Evolutionary conservation across 2,113 vertebrate genomes (phyloP).

Genomic region (Tauraco erythrolophus): DNA sequence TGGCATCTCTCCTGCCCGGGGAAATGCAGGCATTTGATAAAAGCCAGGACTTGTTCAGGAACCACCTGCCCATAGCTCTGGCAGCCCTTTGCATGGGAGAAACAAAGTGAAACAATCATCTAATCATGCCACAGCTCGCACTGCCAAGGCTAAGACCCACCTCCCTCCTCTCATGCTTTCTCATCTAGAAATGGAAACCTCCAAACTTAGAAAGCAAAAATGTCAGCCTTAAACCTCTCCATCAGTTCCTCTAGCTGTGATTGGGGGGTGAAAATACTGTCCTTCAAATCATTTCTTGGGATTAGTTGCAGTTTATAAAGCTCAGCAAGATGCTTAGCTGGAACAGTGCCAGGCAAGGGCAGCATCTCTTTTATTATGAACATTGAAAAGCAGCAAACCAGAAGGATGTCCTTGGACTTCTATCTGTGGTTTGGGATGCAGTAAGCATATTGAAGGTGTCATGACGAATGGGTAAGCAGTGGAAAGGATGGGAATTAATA

Average conservation of each 20-base stretch:
- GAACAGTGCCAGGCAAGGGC: not conserved
- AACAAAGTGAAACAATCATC: not conserved
- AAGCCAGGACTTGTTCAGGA: not conserved
- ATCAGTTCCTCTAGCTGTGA: not conserved
- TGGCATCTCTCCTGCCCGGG: not conserved
- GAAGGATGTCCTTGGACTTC: not conserved
- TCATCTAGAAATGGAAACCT: not conserved
- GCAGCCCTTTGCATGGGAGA: not conserved
- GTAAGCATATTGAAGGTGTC: not conserved
- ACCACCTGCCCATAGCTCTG: not conserved
- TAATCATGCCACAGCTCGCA: fast-evolving
- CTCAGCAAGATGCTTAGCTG: slow-evolving; percentile 19
- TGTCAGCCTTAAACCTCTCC: not conserved
- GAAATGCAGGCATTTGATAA: not conserved
- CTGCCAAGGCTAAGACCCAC: not conserved
- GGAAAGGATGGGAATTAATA: not conserved
- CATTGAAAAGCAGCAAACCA: not conserved
- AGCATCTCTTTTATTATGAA: not conserved
- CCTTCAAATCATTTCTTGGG: not conserved
- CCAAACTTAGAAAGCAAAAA: not conserved
- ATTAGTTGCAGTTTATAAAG: slow-evolving; percentile 17
- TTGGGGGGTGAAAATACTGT: not conserved
- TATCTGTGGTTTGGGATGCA: not conserved
- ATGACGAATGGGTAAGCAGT: not conserved
- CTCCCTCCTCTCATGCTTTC: not conserved